Evolutionary conservation across 2,888 invertebrate genomes (phyloP), one percentile per base, ranked within the genome.

Genomic region (Epinotia demarniana): DNA sequence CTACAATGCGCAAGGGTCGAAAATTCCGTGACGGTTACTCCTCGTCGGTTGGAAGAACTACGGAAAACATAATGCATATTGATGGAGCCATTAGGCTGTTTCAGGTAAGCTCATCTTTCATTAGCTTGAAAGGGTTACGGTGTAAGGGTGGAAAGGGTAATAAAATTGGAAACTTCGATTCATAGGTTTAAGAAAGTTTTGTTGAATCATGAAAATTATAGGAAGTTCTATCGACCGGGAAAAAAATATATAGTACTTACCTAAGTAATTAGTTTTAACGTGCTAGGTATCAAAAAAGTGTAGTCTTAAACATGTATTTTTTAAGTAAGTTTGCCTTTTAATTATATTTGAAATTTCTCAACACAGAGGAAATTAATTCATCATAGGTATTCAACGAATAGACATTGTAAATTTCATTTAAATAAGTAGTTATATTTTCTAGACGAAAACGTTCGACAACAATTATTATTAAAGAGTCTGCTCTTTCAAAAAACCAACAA

Each of bases 31-130:
- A 87, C 89, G 84, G 83, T 23, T 27, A 49, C 9, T 49, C 12
- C 18, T 57, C 61, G 64, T 66, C 8, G 16, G 58, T 69, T 58
- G 43, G 39, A 62, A 13, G 61, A 66, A 62, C 72, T 71, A 67
- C 62, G 67, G 60, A 43, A 33, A 53, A 53, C 77, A 71, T 85
- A 86, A 92, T 91, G 85, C 85, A 85, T 89, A 91, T 91, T 89
- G 89, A 90, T 90, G 87, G 85, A 72, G 78, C 88, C 88, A 90
- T 90, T 90, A 90, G 85, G 88, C 84, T 84, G 86, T 89, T 90
- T 89, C 83, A 86, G 84, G 77, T 78, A 77, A 82, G 77, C 82
- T 89, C 87, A 84, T 85, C 85, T 85, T 84, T 88, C 86, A 89
- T 89, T 88, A 89, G 84, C 84, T 81, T 86, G 81, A 85, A 84